These are phyloP conservation scores for Gastracanthus pulcherrimus DNA, from an alignment of 2,888 invertebrate genomes.

Conservation along the genomic window DNA sequence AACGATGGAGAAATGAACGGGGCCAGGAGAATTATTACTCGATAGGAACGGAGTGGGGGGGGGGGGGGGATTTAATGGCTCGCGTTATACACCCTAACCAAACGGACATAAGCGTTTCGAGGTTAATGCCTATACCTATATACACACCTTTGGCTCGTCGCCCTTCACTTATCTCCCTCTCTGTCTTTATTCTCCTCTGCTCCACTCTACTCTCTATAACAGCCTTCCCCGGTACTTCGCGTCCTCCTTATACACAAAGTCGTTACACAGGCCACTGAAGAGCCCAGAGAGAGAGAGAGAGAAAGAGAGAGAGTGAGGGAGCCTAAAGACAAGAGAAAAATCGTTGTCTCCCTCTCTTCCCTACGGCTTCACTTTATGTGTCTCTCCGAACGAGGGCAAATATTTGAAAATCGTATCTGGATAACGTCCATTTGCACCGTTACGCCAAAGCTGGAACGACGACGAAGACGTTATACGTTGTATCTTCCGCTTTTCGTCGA, in stretches of 20 bases:
- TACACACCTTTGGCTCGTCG: not conserved
- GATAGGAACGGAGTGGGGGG: constrained; percentile 12
- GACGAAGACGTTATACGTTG: not conserved
- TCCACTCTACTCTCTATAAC: not conserved
- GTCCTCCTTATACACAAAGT: not conserved
- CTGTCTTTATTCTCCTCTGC: no score
- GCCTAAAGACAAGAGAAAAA: not conserved
- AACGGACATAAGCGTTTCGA: constrained; percentile 49
- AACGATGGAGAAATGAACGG: constrained; percentile 3
- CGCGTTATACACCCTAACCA: not conserved
- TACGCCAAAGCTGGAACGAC: not conserved
- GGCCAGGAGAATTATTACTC: constrained; percentile 58
- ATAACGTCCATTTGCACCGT: constrained; percentile 32
- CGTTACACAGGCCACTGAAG: not conserved
- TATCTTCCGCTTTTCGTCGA: not conserved
- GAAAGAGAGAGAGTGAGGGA: not conserved
- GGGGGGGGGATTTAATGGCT: constrained; percentile 61
- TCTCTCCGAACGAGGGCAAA: constrained; percentile 33
- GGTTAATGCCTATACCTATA: constrained; percentile 50
- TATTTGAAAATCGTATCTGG: constrained; percentile 54
- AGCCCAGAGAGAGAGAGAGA: not conserved
- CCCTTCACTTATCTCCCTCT: constrained; percentile 56
- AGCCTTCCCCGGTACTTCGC: not conserved
- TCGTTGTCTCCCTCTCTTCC: not conserved
- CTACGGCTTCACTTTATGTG: not conserved